These are phyloP conservation scores for Ptyas mucosa DNA, from an alignment of 2,113 vertebrate species.

Conservation along the genomic window DNA sequence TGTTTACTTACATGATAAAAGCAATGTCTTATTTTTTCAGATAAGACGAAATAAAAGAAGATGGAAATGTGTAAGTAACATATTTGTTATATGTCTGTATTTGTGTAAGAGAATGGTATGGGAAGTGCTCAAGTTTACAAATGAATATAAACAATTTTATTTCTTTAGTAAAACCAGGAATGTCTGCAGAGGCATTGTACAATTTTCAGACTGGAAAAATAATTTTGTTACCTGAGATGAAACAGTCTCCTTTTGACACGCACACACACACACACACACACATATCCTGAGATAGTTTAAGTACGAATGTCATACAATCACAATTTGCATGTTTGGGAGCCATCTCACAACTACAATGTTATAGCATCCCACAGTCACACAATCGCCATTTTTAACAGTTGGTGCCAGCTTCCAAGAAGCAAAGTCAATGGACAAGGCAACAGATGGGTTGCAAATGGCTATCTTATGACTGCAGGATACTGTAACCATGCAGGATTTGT, in stretches of 20 bases:
- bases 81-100: not conserved
- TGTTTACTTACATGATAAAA: not conserved
- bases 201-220: not conserved
- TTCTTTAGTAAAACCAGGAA: not conserved
- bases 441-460: not conserved
- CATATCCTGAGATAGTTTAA: not conserved
- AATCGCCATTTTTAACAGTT: not conserved
- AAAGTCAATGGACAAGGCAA: not conserved
- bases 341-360: not conserved
- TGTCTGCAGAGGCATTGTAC: not conserved
- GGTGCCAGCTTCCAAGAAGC: not conserved
- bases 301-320: not conserved
- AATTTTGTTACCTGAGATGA: not conserved
- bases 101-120: not conserved
- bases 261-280: too few relatives aligned
- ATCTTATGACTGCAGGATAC: not conserved
- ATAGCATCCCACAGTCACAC: not conserved
- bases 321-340: not conserved
- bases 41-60: not conserved
- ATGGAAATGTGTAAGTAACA: slow-evolving; percentile 16
- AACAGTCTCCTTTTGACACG: not conserved
- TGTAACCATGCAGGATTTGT: not conserved
- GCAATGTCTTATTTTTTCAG: not conserved
- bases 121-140: not conserved
- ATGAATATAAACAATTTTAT: not conserved